Evolutionary conservation across 2,888 invertebrate genomes (phyloP), one percentile per base, ranked within the genome.

Genomic region (Epiblema foenella): DNA sequence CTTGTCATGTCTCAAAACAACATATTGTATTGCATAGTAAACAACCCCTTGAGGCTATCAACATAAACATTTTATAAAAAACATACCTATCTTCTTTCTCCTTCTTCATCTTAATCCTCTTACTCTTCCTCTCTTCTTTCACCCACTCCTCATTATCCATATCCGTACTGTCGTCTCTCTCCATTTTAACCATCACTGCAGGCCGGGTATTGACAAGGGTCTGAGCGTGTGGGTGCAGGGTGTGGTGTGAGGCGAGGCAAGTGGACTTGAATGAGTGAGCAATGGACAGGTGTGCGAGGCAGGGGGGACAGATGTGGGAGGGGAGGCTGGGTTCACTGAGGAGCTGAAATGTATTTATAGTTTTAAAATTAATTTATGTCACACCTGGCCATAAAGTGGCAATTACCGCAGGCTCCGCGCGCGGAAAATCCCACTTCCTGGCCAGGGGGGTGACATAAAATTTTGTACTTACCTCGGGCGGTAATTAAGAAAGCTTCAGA

Each of bases 21-120:
- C n/a, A n/a, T n/a, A n/a, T n/a, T n/a, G n/a, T n/a, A n/a, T n/a
- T n/a, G n/a, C n/a, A n/a, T n/a, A n/a, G 24, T 24, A 24, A 24
- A 24, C 4, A 24, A 24, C 4, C 24, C 24, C 24, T 24, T 24
- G 24, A 24, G 4, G 24, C 24, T 24, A 3, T 3, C 20, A 10
- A 52, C 20, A 17, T 20, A 58, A 24, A 42, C 2, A n/a, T n/a
- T 8, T 33, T 33, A 42, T 56, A 29, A 46, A 29, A 42, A 11
- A 51, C 66, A 60, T 63, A 75, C 73, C 73, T 68, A 29, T 71
- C 69, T 60, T 37, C 69, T 51, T 51, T 62, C 58, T 69, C 64
- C 51, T 64, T 73, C 46, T 70, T 73, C 58, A 72, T 42, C 18
- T 69, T 69, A 11, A 64, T 11, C 24, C 65, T 54, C 15, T n/a